Evolutionary conservation across 2,797 vertebrate genomes (phyloP).

Genomic region (Intellagama lesueurii): DNA sequence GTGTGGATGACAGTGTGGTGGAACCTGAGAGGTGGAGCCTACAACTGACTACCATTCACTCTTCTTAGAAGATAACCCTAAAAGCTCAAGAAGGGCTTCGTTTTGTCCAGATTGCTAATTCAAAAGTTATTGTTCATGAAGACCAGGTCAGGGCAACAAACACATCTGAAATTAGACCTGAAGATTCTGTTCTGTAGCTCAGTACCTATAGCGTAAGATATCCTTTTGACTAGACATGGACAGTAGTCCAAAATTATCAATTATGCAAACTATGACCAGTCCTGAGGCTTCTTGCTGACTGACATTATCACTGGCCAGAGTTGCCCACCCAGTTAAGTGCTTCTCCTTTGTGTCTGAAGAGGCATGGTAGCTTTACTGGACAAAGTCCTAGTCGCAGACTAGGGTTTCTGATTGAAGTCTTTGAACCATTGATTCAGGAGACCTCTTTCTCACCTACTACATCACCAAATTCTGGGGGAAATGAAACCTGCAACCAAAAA

Average conservation of each 20-base stretch:
- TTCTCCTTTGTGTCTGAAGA: neutral
- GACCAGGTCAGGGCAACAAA: neutral
- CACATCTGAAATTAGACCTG: neutral
- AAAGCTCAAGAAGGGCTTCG: too few species aligned
- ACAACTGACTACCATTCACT: too few species aligned
- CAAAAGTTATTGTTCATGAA: too few species aligned
- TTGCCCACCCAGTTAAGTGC: neutral
- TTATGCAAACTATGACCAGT: neutral
- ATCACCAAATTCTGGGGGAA: neutral
- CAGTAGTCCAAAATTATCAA: neutral
- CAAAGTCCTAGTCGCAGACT: neutral
- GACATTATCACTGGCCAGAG: neutral
- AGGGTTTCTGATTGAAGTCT: neutral
- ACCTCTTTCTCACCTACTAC: neutral
- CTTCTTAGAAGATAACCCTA: too few species aligned
- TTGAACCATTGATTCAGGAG: neutral
- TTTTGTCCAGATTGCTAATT: too few species aligned
- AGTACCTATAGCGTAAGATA: neutral
- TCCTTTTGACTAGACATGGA: neutral
- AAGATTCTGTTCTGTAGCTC: neutral
- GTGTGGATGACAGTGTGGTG: too few species aligned
- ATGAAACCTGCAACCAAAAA: accelerated
- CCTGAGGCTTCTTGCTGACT: neutral
- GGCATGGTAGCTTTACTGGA: neutral
- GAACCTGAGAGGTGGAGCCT: too few species aligned